Conservation (phyloP, 2,113 vertebrate species). For the mouse (Mus musculus) region DNA sequence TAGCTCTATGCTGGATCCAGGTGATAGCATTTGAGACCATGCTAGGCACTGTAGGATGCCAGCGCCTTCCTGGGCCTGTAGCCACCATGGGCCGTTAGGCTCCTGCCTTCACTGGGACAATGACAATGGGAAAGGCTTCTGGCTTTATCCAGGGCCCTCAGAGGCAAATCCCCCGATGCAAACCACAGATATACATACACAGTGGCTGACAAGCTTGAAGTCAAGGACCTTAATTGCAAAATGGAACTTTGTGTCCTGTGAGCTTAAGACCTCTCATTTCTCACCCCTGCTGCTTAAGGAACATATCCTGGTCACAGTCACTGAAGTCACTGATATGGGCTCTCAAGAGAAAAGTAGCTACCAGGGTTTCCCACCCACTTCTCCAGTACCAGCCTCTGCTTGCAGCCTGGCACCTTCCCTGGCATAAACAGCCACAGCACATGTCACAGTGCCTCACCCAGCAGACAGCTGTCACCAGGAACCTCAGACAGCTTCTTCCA, state of each 20-base stretch:
- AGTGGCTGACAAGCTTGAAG: neutral
- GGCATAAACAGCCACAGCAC: rapidly evolving
- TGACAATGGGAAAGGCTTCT: neutral
- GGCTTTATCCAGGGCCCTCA: neutral
- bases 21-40: rapidly evolving
- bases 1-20: rapidly evolving
- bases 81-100: rapidly evolving
- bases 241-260: rapidly evolving
- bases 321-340: rapidly evolving
- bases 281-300: neutral
- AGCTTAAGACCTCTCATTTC: neutral
- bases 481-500: neutral
- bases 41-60: rapidly evolving
- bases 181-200: neutral
- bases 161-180: neutral
- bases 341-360: no score
- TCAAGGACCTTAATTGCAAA: neutral
- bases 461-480: neutral
- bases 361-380: rapidly evolving
- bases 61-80: rapidly evolving
- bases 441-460: no score
- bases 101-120: neutral
- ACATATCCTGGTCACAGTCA: rapidly evolving
- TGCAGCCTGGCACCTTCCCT: neutral
- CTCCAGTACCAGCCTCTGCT: neutral